Conservation (phyloP, 2,888 invertebrate species). For the Polydrusus tereticollis region DNA sequence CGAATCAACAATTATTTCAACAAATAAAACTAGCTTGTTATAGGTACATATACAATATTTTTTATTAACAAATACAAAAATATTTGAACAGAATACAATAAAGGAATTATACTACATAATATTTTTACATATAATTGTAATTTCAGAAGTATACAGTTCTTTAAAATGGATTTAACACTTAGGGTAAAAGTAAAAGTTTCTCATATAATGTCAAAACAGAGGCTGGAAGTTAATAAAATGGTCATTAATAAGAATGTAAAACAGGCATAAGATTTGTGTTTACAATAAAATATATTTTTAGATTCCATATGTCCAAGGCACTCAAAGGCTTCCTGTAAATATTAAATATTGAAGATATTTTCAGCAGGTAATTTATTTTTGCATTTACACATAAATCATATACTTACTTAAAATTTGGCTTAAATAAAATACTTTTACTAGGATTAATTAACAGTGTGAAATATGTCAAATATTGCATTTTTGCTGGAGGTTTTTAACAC, state of each 20-base stretch:
- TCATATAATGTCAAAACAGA: conserved; percentile 9
- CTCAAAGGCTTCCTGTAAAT: conserved; percentile 49
- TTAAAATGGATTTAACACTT: not conserved
- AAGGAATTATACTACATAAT: conserved; percentile 48
- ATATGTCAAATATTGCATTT: not conserved
- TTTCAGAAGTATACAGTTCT: conserved; percentile 41
- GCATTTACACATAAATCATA: conserved; percentile 36
- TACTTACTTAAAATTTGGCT: conserved; percentile 27
- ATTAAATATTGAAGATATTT: conserved; percentile 41
- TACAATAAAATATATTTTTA: conserved; percentile 51
- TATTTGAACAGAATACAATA: conserved; percentile 56
- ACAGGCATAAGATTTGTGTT: conserved; percentile 46
- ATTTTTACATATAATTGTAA: conserved; percentile 26
- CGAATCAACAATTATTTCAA: not conserved
- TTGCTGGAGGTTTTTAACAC: not conserved
- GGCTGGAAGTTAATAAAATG: conserved; percentile 34
- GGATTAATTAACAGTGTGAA: conserved; percentile 23
- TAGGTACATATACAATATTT: conserved; percentile 50
- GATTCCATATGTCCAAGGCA: conserved; percentile 50
- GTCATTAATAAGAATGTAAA: conserved; percentile 47
- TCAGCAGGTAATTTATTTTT: conserved; percentile 44
- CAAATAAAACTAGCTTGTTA: not conserved
- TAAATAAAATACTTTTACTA: conserved; percentile 32
- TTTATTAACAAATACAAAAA: conserved; percentile 58
- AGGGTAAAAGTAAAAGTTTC: conserved; percentile 19